Evolutionary conservation across 2,888 invertebrate species (phyloP).

Genomic region (Apamea monoglypha): DNA sequence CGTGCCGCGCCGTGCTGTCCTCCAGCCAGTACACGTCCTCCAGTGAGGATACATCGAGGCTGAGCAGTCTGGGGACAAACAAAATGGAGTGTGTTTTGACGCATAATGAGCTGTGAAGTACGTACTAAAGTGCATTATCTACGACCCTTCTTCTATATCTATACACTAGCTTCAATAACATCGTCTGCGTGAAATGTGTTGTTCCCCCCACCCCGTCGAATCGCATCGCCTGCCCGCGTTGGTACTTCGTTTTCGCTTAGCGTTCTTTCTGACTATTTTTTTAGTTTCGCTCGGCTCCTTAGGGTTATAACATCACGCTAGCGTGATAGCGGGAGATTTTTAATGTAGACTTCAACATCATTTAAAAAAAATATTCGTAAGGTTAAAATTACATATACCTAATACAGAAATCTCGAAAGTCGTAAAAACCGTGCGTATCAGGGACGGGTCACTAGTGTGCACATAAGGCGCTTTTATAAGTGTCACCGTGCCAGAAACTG

Average conservation of each 20-base stretch:
- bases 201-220: too few relatives aligned
- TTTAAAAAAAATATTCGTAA: background rate
- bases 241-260: too few relatives aligned
- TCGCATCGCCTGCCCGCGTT: too few relatives aligned
- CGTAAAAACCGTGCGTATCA: background rate
- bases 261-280: too few relatives aligned
- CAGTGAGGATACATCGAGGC: constrained; percentile 95
- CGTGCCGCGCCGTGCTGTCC: constrained; percentile 94
- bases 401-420: background rate
- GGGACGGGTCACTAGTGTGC: background rate
- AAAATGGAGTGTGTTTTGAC: background rate
- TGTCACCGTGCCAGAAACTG: background rate
- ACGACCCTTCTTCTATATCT: background rate
- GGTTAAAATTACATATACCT: background rate
- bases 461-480: background rate
- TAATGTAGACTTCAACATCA: background rate
- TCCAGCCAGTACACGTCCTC: constrained; percentile 98
- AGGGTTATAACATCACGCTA: too few relatives aligned
- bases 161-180: background rate
- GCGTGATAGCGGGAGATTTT: background rate
- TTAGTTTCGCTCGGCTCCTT: too few relatives aligned
- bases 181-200: too few relatives aligned
- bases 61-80: constrained; percentile 90
- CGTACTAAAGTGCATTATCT: constrained; percentile 17
- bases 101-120: background rate